Base-by-base conservation (phyloP, 1,140 invertebrate species). In the Neocloeon triangulifer region DNA sequence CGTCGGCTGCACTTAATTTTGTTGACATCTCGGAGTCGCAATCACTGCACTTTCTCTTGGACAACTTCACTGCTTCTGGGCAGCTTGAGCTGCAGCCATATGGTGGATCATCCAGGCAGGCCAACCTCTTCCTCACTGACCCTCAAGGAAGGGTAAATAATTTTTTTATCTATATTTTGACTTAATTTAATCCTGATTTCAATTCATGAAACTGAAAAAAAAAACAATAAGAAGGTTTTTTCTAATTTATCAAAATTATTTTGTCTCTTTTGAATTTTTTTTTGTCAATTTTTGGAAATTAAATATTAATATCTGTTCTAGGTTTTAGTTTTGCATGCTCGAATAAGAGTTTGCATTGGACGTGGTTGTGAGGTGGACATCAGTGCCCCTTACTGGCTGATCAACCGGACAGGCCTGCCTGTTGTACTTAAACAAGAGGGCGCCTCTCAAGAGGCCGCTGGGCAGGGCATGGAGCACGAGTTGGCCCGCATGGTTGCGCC, bases 401-500 rank as follows among this genome's bases (percentile, higher is more conserved):
- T 97, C 17, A 97, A 98, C 51, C 81, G 81, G 51, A 86, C 84
- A 10, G 91, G 89, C 1, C 58, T 97, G 22, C 88, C 91, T 1
- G 51, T 97, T n/a, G 73, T 96, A 14, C 89, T 92, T 49, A 68
- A 73, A 44, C 89, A 95, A 56, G 86, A 92, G 50, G 82, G 81
- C 6, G 67, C 66, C 8, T 59, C 58, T 4, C 44, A 54, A 2
- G 80, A 86, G 45, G 51, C 58, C 9, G 81, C 89, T 3, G 92
- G 91, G 7, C 92, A 98, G 56, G 85, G 79, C 50, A 73, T 75
- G 32, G 91, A 97, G 50, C 84, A 97, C 47, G 92, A 97, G 58
- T 62, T 75, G 29, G 91, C 88, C 1, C 61, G 89, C 40, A 80
- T 85, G 66, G 70, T 89, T 15, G 69, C 76, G 21, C 92, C 92